phyloP scores from a whole-genome alignment of 2,888 invertebrate species.

The Sminthurides aquaticus region DNA sequence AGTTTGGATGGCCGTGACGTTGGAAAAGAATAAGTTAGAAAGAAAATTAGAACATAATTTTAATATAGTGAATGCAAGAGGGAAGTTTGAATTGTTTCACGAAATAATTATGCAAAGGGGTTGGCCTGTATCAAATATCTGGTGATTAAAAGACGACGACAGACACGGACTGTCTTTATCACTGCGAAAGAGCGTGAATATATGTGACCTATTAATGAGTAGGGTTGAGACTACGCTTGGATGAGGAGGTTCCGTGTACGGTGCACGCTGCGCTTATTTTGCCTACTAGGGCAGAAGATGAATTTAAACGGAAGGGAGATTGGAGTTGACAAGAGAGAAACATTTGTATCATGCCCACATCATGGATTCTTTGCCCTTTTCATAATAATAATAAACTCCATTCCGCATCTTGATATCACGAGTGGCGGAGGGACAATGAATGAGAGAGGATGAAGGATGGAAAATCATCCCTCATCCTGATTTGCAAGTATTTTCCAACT shows the following conservation, averaged over 20 bases:
- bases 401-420: background rate
- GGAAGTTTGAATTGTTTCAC: background rate
- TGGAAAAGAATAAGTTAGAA: too few relatives aligned
- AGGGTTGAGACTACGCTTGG: too few relatives aligned
- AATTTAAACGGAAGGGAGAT: too few relatives aligned
- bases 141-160: too few relatives aligned
- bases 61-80: too few relatives aligned
- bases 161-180: too few relatives aligned
- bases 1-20: too few relatives aligned
- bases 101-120: background rate
- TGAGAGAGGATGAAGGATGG: background rate
- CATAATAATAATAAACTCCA: background rate
- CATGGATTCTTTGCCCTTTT: too few relatives aligned
- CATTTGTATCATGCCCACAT: background rate
- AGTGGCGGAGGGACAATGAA: background rate
- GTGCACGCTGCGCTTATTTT: too few relatives aligned
- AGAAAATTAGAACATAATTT: too few relatives aligned
- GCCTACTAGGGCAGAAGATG: too few relatives aligned
- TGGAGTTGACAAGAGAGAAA: background rate
- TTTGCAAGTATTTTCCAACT: background rate
- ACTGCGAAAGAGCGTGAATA: background rate
- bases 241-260: too few relatives aligned
- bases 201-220: background rate
- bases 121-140: background rate
- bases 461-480: background rate